These are phyloP conservation scores for Plusia festucae DNA, from an alignment of 2,888 invertebrate genomes.

Conservation along the genomic window DNA sequence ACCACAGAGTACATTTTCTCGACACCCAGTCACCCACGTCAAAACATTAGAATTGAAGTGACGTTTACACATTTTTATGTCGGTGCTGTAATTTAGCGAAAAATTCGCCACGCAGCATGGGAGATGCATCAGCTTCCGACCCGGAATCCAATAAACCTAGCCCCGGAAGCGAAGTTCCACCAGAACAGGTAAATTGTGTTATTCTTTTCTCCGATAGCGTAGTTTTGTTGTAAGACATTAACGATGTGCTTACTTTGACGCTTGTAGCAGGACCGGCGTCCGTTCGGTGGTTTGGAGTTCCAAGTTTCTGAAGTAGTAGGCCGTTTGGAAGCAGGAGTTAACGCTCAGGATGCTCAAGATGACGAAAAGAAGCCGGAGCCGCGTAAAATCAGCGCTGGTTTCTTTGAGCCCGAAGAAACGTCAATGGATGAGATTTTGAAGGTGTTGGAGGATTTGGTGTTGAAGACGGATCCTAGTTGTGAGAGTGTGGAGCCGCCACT, in stretches of 20 bases:
- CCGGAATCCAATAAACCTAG: constrained; percentile 76
- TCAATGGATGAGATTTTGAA: constrained; percentile 90
- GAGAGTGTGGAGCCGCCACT: constrained; percentile 91
- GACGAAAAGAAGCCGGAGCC: constrained; percentile 79
- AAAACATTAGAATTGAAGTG: constrained; percentile 84
- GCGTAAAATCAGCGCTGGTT: constrained; percentile 86
- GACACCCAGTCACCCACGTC: too few relatives aligned
- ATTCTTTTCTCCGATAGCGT: constrained; percentile 19
- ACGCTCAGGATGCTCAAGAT: constrained; percentile 79
- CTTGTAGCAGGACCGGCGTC: constrained; percentile 89
- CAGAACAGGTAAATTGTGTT: constrained; percentile 73
- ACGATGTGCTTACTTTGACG: constrained; percentile 56
- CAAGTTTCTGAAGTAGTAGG: constrained; percentile 93
- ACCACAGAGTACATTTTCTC: too few relatives aligned
- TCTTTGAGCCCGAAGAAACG: constrained; percentile 88
- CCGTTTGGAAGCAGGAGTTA: constrained; percentile 91
- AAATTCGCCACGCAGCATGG: constrained; percentile 86
- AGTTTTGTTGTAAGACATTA: constrained; percentile 36
- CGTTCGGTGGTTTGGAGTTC: constrained; percentile 91
- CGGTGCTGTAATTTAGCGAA: constrained; percentile 77
- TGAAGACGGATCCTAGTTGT: constrained; percentile 90
- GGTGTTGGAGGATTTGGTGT: constrained; percentile 89
- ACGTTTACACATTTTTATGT: constrained; percentile 87
- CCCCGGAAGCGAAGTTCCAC: constrained; percentile 68
- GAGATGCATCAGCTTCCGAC: constrained; percentile 81